Percentiles rank a stretch among this genome's conserved stretches.
phyloP scores from a whole-genome alignment of 2,113 vertebrate genomes.

The Trinectes maculatus region DNA sequence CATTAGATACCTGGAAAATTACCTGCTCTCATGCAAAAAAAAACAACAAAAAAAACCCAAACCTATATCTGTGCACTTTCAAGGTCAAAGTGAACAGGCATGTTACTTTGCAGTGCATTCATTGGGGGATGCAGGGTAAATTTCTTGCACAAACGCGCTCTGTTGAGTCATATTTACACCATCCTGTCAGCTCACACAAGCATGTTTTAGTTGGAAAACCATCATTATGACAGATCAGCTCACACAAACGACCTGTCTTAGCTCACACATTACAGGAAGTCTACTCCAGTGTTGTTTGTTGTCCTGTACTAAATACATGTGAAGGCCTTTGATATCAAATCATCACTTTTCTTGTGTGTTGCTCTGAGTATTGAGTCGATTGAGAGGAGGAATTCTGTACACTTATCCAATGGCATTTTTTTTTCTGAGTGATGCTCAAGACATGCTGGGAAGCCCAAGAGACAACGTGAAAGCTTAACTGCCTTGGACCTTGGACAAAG shows the following conservation, averaged over 20 bases:
- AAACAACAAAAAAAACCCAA: background rate
- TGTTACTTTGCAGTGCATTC: slow-evolving; percentile 15
- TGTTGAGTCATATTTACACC: slow-evolving; percentile 54
- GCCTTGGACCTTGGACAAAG: slow-evolving; percentile 49
- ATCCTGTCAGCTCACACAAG: slow-evolving; percentile 58
- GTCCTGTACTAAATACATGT: slow-evolving; percentile 49
- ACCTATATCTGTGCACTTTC: slow-evolving; percentile 21
- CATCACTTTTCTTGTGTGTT: slow-evolving; percentile 34
- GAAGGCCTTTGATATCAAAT: slow-evolving; percentile 44
- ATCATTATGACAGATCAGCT: slow-evolving; percentile 53
- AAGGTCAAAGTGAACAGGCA: slow-evolving; percentile 33
- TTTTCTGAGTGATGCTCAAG: slow-evolving; percentile 28
- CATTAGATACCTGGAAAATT: slow-evolving; percentile 19
- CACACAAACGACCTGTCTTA: slow-evolving; percentile 59
- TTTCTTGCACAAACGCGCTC: slow-evolving; percentile 35
- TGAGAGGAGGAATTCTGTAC: slow-evolving; percentile 54
- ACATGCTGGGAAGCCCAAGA: slow-evolving; percentile 24
- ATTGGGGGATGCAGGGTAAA: slow-evolving; percentile 8
- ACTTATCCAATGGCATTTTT: slow-evolving; percentile 27
- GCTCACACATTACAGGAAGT: slow-evolving; percentile 53
- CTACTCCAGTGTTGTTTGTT: slow-evolving; percentile 56
- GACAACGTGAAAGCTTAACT: slow-evolving; percentile 50
- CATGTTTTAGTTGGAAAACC: slow-evolving; percentile 59
- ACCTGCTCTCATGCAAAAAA: too few species aligned
- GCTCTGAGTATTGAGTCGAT: slow-evolving; percentile 44